These are phyloP conservation scores for Scomber colias DNA, from an alignment of 2,113 vertebrate species.

Conservation along the genomic window DNA sequence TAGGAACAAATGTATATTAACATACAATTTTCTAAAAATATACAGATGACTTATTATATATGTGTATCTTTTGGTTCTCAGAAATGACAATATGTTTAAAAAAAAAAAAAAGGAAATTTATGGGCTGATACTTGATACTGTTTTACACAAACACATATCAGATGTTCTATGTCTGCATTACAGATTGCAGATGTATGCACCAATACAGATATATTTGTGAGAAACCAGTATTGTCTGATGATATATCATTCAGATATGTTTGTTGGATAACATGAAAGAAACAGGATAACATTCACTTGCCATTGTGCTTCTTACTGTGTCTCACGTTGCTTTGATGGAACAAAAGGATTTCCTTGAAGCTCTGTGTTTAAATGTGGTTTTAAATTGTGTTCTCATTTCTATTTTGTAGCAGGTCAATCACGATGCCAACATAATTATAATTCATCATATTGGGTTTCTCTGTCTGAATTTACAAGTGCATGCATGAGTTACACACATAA, in stretches of 20 bases:
- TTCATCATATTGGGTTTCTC: constrained; percentile 6
- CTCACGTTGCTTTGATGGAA: neutral
- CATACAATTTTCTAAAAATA: too few species aligned
- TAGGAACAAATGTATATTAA: too few species aligned
- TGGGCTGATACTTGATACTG: too few species aligned
- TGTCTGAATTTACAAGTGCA: neutral
- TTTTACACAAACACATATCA: too few species aligned
- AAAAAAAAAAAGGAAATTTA: too few species aligned
- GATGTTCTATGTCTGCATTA: neutral
- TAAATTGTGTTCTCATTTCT: neutral
- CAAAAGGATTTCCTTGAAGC: neutral
- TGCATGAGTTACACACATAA: constrained; percentile 18
- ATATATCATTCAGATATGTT: neutral
- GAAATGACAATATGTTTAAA: neutral
- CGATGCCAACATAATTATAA: neutral
- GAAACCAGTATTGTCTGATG: neutral
- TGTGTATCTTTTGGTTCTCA: too few species aligned
- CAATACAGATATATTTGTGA: neutral
- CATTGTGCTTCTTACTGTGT: constrained; percentile 2
- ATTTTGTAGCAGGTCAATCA: neutral
- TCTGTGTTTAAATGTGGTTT: neutral
- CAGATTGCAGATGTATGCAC: too few species aligned
- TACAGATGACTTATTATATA: too few species aligned
- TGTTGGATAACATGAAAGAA: neutral
- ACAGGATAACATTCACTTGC: neutral